phyloP scores from a whole-genome alignment of 2,888 invertebrate species.

The Metalampra italica region DNA sequence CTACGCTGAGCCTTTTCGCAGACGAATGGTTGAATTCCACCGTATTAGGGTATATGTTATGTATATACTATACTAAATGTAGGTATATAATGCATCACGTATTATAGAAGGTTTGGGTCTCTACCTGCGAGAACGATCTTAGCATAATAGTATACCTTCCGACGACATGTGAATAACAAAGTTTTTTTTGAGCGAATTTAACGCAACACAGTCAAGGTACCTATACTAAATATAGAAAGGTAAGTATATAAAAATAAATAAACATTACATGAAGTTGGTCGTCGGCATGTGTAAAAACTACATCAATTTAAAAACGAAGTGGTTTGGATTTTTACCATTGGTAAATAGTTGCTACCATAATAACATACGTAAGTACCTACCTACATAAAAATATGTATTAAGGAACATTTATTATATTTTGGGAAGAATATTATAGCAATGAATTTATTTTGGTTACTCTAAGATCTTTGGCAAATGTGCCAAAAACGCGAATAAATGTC shows the following conservation, averaged over 20 bases:
- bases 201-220: no score
- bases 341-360: no score
- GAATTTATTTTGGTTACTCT: neutral
- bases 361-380: no score
- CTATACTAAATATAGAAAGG: no score
- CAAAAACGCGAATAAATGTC: neutral
- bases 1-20: neutral
- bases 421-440: slow-evolving; percentile 18
- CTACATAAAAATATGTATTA: no score
- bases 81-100: slow-evolving; percentile 8
- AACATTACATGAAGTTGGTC: no score
- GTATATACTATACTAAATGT: slow-evolving; percentile 9
- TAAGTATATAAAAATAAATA: no score
- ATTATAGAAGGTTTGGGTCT: slow-evolving; percentile 12
- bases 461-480: neutral
- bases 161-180: slow-evolving; percentile 44
- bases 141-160: neutral
- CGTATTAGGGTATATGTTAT: slow-evolving; percentile 11
- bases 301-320: no score
- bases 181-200: neutral
- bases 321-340: no score
- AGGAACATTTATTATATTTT: slow-evolving; percentile 20
- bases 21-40: slow-evolving; percentile 10
- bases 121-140: slow-evolving; percentile 37
- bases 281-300: no score